phyloP scores from a whole-genome alignment of 1,140 invertebrate genomes.

The Argopecten irradians region DNA sequence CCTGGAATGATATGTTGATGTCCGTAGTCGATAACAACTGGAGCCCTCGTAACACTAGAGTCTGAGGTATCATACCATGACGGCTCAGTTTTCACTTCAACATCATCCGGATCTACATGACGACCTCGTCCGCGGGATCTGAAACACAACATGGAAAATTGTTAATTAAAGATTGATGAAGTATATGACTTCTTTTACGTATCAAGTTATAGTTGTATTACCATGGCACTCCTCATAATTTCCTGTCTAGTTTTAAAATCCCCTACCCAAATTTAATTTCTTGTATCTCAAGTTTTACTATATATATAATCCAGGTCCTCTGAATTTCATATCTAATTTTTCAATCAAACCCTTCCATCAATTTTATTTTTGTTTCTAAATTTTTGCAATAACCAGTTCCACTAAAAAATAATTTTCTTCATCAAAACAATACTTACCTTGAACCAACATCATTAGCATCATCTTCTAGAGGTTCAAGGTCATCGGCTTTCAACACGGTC shows the following conservation, averaged over 20 bases:
- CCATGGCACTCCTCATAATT: no score
- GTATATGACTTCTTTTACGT: not conserved
- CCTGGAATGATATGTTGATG: conserved; percentile 31
- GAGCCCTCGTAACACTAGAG: not conserved
- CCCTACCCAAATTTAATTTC: no score
- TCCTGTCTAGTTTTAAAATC: no score
- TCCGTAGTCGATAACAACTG: conserved; percentile 36
- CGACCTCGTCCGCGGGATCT: not conserved
- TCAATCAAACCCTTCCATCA: no score
- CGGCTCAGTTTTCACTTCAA: not conserved
- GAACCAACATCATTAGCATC: conserved; percentile 69
- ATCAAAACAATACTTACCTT: conserved; percentile 51
- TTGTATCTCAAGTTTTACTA: no score
- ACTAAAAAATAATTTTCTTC: not conserved
- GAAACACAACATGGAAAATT: not conserved
- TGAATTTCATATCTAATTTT: no score
- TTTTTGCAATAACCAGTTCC: no score
- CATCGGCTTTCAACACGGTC: conserved; percentile 80
- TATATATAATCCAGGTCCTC: no score
- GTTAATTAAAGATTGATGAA: not conserved
- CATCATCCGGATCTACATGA: not conserved
- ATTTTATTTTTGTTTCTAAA: no score
- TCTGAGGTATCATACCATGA: not conserved
- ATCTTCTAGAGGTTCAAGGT: conserved; percentile 78
- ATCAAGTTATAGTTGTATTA: no score